A percentile compares a stretch with the other conserved stretches of the same genome.
These are phyloP conservation scores for Caenorhabditis sinica DNA, from an alignment of 2,888 invertebrate species.

Conservation along the genomic window DNA sequence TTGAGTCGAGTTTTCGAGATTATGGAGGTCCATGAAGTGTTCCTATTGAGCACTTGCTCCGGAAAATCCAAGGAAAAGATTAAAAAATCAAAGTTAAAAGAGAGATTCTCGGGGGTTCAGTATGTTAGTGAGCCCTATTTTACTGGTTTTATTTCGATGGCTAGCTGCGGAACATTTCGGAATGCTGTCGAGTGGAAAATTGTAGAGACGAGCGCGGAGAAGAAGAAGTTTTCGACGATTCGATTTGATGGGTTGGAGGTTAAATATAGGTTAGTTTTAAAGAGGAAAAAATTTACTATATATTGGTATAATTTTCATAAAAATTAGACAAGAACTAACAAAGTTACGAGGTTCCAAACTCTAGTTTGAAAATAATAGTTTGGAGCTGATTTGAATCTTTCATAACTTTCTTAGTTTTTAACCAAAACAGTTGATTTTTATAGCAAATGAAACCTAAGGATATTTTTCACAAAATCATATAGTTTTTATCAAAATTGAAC, in stretches of 20 bases:
- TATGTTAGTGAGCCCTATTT: neutral
- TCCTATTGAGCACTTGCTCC: neutral
- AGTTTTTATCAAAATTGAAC: too few species aligned
- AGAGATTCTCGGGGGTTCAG: neutral
- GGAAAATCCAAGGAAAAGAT: neutral
- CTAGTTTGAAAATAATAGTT: too few species aligned
- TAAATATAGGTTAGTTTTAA: neutral
- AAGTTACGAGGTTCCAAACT: too few species aligned
- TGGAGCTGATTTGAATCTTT: too few species aligned
- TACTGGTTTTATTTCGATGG: neutral
- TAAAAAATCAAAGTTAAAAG: neutral
- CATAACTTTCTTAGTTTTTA: too few species aligned
- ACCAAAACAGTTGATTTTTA: too few species aligned
- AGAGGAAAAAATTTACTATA: too few species aligned
- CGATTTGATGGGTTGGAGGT: neutral
- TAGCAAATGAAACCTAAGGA: too few species aligned
- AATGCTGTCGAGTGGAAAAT: conserved; percentile 7
- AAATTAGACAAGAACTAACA: too few species aligned
- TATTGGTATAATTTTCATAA: too few species aligned
- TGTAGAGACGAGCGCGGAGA: too few species aligned
- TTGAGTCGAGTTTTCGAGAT: neutral
- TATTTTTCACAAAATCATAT: too few species aligned
- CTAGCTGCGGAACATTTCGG: neutral
- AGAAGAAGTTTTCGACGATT: neutral
- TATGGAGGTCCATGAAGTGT: conserved; percentile 1